These are phyloP conservation scores for Pinctada fucata DNA, from an alignment of 2,888 invertebrate genomes.

Conservation along the genomic window DNA sequence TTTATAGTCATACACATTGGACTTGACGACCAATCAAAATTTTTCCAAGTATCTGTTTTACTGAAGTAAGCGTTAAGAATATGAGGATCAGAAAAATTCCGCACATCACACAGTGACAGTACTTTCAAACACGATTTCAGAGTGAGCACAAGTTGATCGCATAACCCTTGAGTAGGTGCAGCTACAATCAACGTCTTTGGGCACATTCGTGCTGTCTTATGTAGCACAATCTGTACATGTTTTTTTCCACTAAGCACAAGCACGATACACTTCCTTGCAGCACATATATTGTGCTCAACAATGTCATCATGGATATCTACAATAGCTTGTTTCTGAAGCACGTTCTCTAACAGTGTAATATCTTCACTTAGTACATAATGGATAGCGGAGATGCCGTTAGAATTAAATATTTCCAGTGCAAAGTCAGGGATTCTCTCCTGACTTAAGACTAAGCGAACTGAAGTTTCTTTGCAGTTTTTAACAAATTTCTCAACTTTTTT, in stretches of 20 bases:
- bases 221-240: not conserved
- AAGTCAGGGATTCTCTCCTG: not conserved
- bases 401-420: not conserved
- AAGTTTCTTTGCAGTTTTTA: not conserved
- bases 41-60: not conserved
- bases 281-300: not conserved
- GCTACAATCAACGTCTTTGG: not conserved
- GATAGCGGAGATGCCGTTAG: not conserved
- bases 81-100: not conserved
- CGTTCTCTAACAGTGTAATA: not conserved
- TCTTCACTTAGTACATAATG: not conserved
- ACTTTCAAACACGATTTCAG: not conserved
- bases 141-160: not conserved
- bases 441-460: not conserved
- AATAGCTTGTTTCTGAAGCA: not conserved
- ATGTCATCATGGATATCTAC: not conserved
- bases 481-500: not conserved
- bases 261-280: not conserved
- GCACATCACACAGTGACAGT: not conserved
- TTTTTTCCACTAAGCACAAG: too few relatives aligned
- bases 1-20: not conserved
- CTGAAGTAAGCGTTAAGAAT: not conserved
- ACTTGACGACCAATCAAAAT: not conserved
- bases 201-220: not conserved
- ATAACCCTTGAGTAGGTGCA: not conserved